Percentiles rank a stretch among this genome's conserved stretches.
phyloP scores from a whole-genome alignment of 2,888 invertebrate species.

The Tinea pellionella region DNA sequence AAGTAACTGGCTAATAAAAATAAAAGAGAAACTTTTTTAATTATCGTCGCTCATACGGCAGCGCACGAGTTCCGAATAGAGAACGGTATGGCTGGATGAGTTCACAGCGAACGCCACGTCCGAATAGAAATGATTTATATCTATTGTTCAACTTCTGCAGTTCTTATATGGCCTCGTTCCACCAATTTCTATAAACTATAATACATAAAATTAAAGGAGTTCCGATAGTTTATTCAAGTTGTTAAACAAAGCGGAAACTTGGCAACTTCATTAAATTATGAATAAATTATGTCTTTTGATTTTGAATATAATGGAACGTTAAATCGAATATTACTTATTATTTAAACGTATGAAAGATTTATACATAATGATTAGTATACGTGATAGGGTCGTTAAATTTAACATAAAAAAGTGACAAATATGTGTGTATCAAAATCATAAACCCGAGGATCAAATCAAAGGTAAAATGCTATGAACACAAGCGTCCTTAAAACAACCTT shows the following conservation, averaged over 20 bases:
- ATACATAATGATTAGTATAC: neutral
- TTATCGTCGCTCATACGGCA: conserved; percentile 13
- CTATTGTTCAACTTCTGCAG: conserved; percentile 13
- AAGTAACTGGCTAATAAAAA: conserved; percentile 14
- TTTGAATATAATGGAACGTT: neutral
- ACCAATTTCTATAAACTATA: neutral
- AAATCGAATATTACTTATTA: neutral
- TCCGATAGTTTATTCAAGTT: neutral
- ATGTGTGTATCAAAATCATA: neutral
- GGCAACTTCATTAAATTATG: neutral
- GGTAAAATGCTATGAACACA: no score
- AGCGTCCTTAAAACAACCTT: neutral
- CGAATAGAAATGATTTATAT: conserved; percentile 11
- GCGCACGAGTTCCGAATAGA: conserved; percentile 10
- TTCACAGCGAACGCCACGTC: neutral
- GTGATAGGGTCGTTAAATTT: neutral
- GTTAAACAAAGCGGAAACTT: neutral
- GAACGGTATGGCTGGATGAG: neutral
- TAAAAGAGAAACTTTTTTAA: conserved; percentile 14
- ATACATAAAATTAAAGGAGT: neutral
- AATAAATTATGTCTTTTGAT: neutral
- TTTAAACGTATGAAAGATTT: neutral
- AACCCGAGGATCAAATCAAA: no score
- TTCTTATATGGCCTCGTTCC: neutral
- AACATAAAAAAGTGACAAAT: neutral